A percentile compares a stretch with the other conserved stretches of the same genome.
Evolutionary conservation across 2,797 vertebrate species (phyloP).

Genomic region (Alauda arvensis): DNA sequence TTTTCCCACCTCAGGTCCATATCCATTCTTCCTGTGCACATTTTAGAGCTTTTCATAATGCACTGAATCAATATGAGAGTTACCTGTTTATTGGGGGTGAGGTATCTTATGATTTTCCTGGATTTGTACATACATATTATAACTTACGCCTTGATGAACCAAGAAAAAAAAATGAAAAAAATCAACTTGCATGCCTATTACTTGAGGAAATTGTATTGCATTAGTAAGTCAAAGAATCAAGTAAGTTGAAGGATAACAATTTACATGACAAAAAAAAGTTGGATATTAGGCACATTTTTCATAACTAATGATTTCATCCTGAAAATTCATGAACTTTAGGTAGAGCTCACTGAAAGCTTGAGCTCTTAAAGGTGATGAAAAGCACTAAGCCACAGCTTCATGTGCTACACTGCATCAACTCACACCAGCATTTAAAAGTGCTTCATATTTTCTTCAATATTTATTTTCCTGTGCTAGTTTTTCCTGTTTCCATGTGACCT

Average conservation of each 20-base stretch:
- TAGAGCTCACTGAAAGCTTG: neutral
- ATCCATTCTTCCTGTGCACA: neutral
- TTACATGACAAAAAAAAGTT: neutral
- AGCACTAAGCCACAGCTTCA: neutral
- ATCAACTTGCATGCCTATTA: neutral
- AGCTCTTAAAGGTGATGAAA: neutral
- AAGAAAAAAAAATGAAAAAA: neutral
- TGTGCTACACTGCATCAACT: neutral
- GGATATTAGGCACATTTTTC: neutral
- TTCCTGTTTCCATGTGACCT: neutral
- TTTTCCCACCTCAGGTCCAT: neutral
- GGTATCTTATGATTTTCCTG: neutral
- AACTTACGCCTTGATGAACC: neutral
- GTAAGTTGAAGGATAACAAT: neutral
- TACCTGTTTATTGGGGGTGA: neutral
- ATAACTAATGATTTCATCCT: neutral
- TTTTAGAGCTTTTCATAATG: neutral
- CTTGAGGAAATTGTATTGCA: neutral
- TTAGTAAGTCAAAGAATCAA: neutral
- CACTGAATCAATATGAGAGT: neutral
- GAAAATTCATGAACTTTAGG: neutral
- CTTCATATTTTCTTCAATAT: neutral
- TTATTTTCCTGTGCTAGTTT: neutral
- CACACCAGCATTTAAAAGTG: neutral
- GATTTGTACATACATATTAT: neutral